Conservation (phyloP, 2,113 vertebrate species). For the Nansenia antarctica region DNA sequence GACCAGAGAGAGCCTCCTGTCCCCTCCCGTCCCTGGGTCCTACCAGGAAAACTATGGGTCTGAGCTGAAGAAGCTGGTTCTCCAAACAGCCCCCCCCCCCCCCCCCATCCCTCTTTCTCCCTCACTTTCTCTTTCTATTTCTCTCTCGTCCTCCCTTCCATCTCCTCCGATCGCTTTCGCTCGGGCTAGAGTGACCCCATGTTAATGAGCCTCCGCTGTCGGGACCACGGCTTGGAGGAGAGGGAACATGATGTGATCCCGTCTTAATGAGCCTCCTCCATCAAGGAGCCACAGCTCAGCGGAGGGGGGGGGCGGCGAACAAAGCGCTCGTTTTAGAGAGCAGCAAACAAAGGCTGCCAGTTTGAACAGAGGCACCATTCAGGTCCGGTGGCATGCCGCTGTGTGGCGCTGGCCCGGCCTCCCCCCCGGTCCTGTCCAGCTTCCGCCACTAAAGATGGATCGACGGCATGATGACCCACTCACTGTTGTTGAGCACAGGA, state of each 20-base stretch:
- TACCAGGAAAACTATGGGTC: constrained; percentile 5
- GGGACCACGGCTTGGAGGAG: constrained; percentile 30
- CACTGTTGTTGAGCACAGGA: too few species aligned
- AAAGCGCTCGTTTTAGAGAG: constrained; percentile 4
- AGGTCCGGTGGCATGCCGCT: constrained; percentile 28
- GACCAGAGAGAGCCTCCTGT: too few species aligned
- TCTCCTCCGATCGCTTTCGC: background rate
- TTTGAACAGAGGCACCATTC: constrained; percentile 55
- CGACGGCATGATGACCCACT: too few species aligned
- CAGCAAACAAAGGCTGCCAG: background rate
- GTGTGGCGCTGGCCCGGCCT: background rate
- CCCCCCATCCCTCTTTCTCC: background rate
- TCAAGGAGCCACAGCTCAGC: background rate
- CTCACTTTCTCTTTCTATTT: too few species aligned
- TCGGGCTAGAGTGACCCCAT: constrained; percentile 22
- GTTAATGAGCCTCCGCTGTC: constrained; percentile 53
- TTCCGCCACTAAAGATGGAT: too few species aligned
- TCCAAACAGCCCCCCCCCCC: constrained; percentile 29
- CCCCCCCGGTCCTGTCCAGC: background rate
- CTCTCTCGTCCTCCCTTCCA: background rate
- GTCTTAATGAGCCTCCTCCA: too few species aligned
- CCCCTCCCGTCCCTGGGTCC: constrained; percentile 6
- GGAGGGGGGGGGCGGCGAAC: too few species aligned
- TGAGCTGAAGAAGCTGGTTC: constrained; percentile 29
- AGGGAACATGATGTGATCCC: constrained; percentile 57